A percentile compares a stretch with the other conserved stretches of the same genome.
Conservation (phyloP, 1,140 invertebrate genomes). For the Caenorhabditis briggsae region DNA sequence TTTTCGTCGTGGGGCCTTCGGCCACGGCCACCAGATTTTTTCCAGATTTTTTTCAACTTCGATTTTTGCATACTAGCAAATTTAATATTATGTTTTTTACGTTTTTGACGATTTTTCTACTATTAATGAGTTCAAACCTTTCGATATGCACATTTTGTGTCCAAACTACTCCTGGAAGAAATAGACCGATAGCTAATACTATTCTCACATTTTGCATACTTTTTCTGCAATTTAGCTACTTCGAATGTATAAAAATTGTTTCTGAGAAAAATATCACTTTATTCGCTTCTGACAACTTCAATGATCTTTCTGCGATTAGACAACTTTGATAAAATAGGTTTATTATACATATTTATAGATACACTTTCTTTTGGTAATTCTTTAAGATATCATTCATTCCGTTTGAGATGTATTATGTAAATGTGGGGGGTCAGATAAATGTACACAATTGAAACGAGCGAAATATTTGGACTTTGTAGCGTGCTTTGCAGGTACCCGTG, state of each 20-base stretch:
- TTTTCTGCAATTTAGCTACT: background rate
- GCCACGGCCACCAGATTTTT: too few species aligned
- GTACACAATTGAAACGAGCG: conserved; percentile 11
- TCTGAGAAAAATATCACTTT: background rate
- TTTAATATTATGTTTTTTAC: too few species aligned
- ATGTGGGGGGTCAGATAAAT: conserved; percentile 21
- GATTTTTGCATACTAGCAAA: too few species aligned
- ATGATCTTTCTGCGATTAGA: too few species aligned
- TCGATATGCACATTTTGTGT: background rate
- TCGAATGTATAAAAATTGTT: too few species aligned
- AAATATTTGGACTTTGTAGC: background rate
- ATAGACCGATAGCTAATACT: background rate
- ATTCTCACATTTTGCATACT: conserved; percentile 3
- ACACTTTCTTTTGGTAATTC: background rate
- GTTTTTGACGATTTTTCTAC: too few species aligned
- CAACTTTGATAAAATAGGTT: background rate
- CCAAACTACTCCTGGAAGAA: background rate
- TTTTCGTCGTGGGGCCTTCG: too few species aligned
- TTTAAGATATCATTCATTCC: conserved; percentile 30
- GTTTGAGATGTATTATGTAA: conserved; percentile 35
- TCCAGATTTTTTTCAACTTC: too few species aligned
- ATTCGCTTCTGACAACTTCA: too few species aligned
- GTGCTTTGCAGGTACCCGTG: conserved; percentile 27
- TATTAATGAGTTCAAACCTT: background rate
- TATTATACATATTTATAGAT: conserved; percentile 41